These are phyloP conservation scores for Acropternis orthonyx DNA, from an alignment of 2,797 vertebrate genomes.

Conservation along the genomic window DNA sequence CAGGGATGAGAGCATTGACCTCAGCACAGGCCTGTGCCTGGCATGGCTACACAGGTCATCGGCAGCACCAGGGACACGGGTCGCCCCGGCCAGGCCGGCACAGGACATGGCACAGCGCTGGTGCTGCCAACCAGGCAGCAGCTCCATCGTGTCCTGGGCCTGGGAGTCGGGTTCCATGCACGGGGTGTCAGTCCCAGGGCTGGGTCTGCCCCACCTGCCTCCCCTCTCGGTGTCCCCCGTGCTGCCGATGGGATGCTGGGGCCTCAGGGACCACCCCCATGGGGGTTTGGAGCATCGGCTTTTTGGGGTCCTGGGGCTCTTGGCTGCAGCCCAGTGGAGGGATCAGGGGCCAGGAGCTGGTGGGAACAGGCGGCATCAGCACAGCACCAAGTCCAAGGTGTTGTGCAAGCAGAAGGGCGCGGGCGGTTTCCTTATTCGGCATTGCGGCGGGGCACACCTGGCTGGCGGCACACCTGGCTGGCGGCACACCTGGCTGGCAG, in stretches of 20 bases:
- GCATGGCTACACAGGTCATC: fast-evolving
- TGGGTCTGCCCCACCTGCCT: not conserved
- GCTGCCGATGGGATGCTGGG: fast-evolving
- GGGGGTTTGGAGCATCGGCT: fast-evolving
- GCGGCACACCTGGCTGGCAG: not conserved
- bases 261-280: not conserved
- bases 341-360: not conserved
- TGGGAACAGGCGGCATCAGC: not conserved
- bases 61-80: not conserved
- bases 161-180: fast-evolving
- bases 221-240: not conserved
- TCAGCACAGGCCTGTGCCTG: not conserved
- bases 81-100: not conserved
- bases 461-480: not conserved
- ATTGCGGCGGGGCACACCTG: not conserved
- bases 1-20: not conserved
- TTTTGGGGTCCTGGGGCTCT: not conserved
- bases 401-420: conserved; percentile 15
- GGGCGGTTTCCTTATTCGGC: conserved; percentile 47
- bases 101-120: fast-evolving
- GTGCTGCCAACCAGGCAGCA: not conserved
- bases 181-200: fast-evolving
- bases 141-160: not conserved
- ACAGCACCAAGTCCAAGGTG: not conserved
- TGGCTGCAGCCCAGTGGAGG: fast-evolving